Base-by-base conservation (phyloP, 2,888 invertebrate genomes). In the Ceramica pisi region DNA sequence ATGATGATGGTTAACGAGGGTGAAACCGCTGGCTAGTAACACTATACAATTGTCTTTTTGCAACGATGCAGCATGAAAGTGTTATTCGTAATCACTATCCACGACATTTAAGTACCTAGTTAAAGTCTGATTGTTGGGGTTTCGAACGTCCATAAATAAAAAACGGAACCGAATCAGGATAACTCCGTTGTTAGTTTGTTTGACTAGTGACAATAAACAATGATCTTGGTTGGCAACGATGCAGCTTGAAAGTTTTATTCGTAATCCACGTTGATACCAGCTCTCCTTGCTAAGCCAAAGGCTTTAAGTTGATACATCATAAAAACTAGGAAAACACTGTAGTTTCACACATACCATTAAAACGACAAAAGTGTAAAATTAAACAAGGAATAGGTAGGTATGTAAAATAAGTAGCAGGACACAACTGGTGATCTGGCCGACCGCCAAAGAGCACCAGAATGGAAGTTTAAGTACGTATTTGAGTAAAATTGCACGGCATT, bases 401-500 rank as follows among this genome's bases (percentile, higher is more conserved):
- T 6, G 31, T n/a, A 19, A 23, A 64, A 41, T 23, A 62, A 60
- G 35, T 60, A 53, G 19, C 50, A 31, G 60, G 38, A 64, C 46
- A 55, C 57, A 41, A 61, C 72, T 82, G 70, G 81, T 72, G 55
- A 46, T 57, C 69, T 81, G 73, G 81, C 70, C 26, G 19, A 7
- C 48, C 26, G 81, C 80, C 81, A 82, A 67, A 55, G 44, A 75
- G 57, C 44, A 23, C n/a, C 53, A 38, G 46, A 50, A 41, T 53
- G 23, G 75, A 61, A 62, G n/a, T 69, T 76, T 56, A 61, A 78
- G 50, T 64, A 65, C 48, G 21, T 67, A 67, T 57, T 55, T 53
- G 67, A 60, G 57, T 63, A 46, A 74, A 78, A 76, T 69, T 69
- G 72, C 66, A 48, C 51, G 38, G 10, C 63, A 62, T 41, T 46